Evolutionary conservation across 2,888 invertebrate genomes (phyloP).

Genomic region (Spilarctia lutea): DNA sequence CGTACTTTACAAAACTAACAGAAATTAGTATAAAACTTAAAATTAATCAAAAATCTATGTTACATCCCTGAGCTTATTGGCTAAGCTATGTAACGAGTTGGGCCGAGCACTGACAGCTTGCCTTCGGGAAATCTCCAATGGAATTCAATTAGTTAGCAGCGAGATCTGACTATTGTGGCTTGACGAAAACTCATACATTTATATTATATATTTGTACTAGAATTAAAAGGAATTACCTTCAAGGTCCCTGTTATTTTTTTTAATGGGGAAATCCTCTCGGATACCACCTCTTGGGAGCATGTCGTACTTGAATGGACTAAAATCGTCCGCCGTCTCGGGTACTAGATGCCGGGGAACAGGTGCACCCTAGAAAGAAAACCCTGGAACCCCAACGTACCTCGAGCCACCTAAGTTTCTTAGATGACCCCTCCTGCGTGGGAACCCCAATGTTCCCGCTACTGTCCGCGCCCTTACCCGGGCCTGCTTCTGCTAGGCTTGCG

Average conservation of each 20-base stretch:
- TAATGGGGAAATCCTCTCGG: neutral
- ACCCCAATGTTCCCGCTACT: no score
- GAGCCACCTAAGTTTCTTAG: no score
- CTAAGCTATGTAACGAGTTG: slow-evolving; percentile 13
- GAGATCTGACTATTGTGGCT: slow-evolving; percentile 11
- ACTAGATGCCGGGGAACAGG: no score
- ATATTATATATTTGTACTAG: slow-evolving; percentile 18
- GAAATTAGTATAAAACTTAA: neutral
- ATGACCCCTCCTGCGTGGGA: no score
- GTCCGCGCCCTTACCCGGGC: no score
- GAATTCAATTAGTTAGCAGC: slow-evolving; percentile 55
- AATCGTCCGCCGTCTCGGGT: no score
- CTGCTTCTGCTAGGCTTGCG: no score
- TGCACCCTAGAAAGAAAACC: no score
- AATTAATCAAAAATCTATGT: slow-evolving; percentile 14
- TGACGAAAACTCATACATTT: slow-evolving; percentile 42
- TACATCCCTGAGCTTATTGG: slow-evolving; percentile 2
- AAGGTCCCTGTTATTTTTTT: neutral
- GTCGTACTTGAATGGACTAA: no score
- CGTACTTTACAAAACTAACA: no score
- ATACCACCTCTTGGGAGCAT: no score
- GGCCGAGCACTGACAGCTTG: slow-evolving; percentile 37
- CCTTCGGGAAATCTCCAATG: slow-evolving; percentile 49
- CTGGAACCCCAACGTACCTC: no score
- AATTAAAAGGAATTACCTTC: neutral